Conservation (phyloP, 2,888 invertebrate species). For the Choreutis nemorana region DNA sequence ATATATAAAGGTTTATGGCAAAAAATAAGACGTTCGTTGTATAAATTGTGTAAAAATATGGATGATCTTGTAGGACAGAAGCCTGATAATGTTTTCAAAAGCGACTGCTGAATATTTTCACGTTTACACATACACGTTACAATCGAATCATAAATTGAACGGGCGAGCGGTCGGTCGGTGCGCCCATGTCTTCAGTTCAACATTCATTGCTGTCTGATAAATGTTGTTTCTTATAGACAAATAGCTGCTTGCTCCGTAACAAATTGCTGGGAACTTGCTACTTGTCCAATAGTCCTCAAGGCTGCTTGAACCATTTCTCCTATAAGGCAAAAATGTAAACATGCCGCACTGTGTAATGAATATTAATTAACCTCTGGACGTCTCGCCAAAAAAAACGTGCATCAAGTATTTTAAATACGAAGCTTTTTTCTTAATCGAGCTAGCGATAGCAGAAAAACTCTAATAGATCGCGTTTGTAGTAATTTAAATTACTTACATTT, state of each 20-base stretch:
- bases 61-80: too few relatives aligned
- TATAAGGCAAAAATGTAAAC: slow-evolving; percentile 31
- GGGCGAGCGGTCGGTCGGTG: slow-evolving; percentile 18
- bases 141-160: slow-evolving; percentile 35
- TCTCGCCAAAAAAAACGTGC: slow-evolving; percentile 22
- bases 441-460: too few relatives aligned
- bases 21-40: too few relatives aligned
- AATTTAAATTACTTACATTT: too few relatives aligned
- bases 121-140: too few relatives aligned
- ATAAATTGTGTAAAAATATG: too few relatives aligned
- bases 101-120: too few relatives aligned
- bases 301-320: slow-evolving; percentile 24
- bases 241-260: slow-evolving; percentile 35
- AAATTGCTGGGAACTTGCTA: slow-evolving; percentile 29
- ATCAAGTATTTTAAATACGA: too few relatives aligned
- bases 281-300: slow-evolving; percentile 19
- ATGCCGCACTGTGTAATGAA: slow-evolving; percentile 28
- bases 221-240: slow-evolving; percentile 39
- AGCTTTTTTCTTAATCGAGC: too few relatives aligned
- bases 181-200: slow-evolving; percentile 20
- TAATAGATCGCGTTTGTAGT: too few relatives aligned
- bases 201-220: slow-evolving; percentile 28
- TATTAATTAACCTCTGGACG: slow-evolving; percentile 29
- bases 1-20: too few relatives aligned
- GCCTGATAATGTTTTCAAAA: too few relatives aligned